These are phyloP conservation scores for Sapayoa aenigma DNA, from an alignment of 2,113 vertebrate genomes.

Conservation along the genomic window DNA sequence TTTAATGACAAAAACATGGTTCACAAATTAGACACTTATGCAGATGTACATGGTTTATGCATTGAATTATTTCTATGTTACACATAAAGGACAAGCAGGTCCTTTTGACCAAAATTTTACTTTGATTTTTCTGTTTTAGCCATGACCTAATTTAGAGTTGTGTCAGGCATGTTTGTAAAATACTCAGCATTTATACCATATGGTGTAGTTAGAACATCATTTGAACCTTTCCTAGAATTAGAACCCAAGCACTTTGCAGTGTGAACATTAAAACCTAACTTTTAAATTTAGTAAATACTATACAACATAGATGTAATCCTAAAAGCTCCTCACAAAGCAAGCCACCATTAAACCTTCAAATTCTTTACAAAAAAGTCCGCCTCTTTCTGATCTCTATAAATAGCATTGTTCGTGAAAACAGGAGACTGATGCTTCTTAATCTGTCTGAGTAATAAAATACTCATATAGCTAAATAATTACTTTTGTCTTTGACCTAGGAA, in stretches of 20 bases:
- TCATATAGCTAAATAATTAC: not conserved
- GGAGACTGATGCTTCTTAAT: not conserved
- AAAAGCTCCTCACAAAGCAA: not conserved
- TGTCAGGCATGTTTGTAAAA: constrained; percentile 35
- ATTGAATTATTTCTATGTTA: constrained; percentile 7
- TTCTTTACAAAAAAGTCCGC: not conserved
- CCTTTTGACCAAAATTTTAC: constrained; percentile 32
- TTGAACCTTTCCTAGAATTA: constrained; percentile 4
- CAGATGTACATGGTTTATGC: constrained; percentile 23
- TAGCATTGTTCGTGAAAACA: not conserved
- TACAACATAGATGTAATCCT: not conserved
- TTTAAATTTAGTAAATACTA: not conserved
- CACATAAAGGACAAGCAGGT: not conserved
- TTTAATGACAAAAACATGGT: constrained; percentile 14
- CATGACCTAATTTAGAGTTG: constrained; percentile 51
- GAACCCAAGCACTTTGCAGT: not conserved
- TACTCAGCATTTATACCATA: constrained; percentile 38
- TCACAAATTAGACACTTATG: constrained; percentile 1
- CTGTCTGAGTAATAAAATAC: not conserved
- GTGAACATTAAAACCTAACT: not conserved
- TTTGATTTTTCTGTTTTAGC: constrained; percentile 34
- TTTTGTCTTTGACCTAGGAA: not conserved
- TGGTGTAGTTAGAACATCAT: constrained; percentile 24
- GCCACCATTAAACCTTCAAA: not conserved
- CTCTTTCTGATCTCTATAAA: not conserved